phyloP scores from a whole-genome alignment of 2,888 invertebrate genomes.

The Antitype chi region DNA sequence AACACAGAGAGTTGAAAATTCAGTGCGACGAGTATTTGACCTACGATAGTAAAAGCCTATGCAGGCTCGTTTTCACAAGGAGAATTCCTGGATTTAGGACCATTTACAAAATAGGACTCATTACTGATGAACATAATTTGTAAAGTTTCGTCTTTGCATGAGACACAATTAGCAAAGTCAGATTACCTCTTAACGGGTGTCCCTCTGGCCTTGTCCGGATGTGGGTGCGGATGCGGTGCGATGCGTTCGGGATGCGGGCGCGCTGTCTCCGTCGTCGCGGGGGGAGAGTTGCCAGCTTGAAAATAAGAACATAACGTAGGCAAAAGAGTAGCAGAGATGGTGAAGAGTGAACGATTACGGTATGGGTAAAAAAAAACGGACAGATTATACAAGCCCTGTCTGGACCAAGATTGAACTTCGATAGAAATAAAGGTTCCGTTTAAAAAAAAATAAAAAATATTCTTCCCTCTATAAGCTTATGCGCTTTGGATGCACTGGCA shows the following conservation, averaged over 20 bases:
- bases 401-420: no score
- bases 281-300: conserved; percentile 94
- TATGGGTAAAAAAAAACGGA: neutral
- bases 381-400: neutral
- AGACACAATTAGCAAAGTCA: no score
- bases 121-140: neutral
- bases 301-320: neutral
- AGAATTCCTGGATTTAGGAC: neutral
- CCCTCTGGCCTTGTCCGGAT: conserved; percentile 81
- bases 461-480: neutral
- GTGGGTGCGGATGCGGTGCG: conserved; percentile 93
- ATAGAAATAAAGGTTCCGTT: neutral
- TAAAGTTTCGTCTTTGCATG: neutral
- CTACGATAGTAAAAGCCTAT: neutral
- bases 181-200: conserved; percentile 94
- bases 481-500: neutral
- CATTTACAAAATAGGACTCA: neutral
- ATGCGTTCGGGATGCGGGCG: conserved; percentile 98
- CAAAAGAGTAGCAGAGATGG: neutral
- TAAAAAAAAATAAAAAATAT: neutral
- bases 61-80: neutral
- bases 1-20: neutral
- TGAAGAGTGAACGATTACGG: neutral
- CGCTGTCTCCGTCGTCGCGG: conserved; percentile 82
- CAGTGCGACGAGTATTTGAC: no score